These are phyloP conservation scores for Nestor notabilis DNA, from an alignment of 2,113 vertebrate species.

Conservation along the genomic window DNA sequence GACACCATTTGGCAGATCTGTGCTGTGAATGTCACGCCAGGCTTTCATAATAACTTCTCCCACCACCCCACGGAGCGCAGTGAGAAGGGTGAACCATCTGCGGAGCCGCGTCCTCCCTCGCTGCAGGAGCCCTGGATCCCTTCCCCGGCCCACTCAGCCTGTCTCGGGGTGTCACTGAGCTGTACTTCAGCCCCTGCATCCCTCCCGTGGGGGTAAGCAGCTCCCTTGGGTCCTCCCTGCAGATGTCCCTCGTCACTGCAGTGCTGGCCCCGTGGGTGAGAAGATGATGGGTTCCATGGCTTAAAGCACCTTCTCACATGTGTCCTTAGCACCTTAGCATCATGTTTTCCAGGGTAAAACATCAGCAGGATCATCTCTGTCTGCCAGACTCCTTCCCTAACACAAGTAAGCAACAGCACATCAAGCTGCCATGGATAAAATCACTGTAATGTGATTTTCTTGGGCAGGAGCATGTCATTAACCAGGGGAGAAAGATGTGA, in stretches of 20 bases:
- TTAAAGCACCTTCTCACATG: not conserved
- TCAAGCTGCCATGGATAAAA: not conserved
- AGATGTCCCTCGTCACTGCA: not conserved
- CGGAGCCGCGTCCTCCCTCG: not conserved
- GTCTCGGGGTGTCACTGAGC: not conserved
- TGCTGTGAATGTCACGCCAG: conserved; percentile 64
- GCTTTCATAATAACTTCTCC: conserved; percentile 64
- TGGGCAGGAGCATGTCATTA: not conserved
- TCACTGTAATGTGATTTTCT: not conserved
- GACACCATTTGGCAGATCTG: conserved; percentile 63
- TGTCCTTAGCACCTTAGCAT: not conserved
- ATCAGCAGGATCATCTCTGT: not conserved
- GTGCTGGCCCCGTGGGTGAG: accelerated
- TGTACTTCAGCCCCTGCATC: not conserved
- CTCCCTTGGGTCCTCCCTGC: not conserved
- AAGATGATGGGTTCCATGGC: not conserved
- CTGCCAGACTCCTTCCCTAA: not conserved
- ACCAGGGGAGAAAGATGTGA: not conserved
- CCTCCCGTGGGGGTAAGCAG: accelerated
- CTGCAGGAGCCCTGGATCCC: not conserved
- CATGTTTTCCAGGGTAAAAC: not conserved
- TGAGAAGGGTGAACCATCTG: conserved; percentile 46
- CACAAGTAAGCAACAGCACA: not conserved
- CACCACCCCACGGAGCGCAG: conserved; percentile 39
- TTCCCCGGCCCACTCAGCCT: not conserved